Conservation (phyloP, 2,113 vertebrate genomes). For the Pedetes capensis region DNA sequence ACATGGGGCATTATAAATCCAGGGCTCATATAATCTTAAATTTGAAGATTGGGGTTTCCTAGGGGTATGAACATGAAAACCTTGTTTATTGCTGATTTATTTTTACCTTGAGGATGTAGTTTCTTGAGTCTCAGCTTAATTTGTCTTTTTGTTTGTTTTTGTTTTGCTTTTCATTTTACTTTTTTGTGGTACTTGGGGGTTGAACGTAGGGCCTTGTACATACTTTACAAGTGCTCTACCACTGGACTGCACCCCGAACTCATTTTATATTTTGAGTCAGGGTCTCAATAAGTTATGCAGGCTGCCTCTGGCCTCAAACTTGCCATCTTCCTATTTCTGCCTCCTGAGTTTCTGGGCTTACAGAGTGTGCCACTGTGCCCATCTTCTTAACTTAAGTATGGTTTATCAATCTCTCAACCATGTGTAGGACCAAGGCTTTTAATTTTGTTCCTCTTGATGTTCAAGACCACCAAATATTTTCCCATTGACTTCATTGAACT, state of each 20-base stretch:
- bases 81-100: neutral
- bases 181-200: too few relatives aligned
- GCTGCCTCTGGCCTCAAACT: too few relatives aligned
- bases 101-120: neutral
- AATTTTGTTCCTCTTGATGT: neutral
- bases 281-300: too few relatives aligned
- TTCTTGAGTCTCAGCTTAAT: neutral
- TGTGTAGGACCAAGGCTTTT: neutral
- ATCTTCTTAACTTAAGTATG: neutral
- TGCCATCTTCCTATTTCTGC: too few relatives aligned
- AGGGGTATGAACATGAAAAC: neutral
- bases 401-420: neutral
- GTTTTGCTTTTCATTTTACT: too few relatives aligned
- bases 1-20: neutral
- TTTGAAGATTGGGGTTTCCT: neutral
- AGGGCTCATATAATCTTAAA: slow-evolving; percentile 6
- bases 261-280: too few relatives aligned
- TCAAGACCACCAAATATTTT: neutral
- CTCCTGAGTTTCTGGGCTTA: too few relatives aligned
- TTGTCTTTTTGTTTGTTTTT: too few relatives aligned
- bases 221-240: too few relatives aligned
- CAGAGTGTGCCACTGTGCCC: too few relatives aligned
- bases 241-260: too few relatives aligned
- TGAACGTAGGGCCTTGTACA: too few relatives aligned
- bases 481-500: neutral